Evolutionary conservation across 2,113 vertebrate species (phyloP), one percentile per base, ranked within the genome.

Genomic region (Stegastes partitus): DNA sequence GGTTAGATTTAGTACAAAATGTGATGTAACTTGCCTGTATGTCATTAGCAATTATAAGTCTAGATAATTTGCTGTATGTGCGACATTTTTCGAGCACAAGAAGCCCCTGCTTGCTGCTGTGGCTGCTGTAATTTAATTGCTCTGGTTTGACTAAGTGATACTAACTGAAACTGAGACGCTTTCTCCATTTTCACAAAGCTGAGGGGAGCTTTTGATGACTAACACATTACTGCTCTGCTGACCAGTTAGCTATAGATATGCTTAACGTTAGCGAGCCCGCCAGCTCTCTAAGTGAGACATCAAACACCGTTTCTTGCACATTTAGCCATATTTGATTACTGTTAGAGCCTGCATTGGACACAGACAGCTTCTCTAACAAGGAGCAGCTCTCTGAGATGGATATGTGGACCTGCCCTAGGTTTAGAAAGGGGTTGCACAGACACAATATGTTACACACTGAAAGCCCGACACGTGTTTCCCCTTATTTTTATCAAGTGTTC

Each of bases 261-360:
- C 16, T 79, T 77, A 74, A 82, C 28, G 64, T 77, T 19, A 78
- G 44, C 14, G 58, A 61, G 54, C 26, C 75, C 55, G 68, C 31
- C 12, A 50, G 63, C 34, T 55, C 55, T 68, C 23, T 51, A 51
- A 85, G 55, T 66, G n/a, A 72, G 65, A 81, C 34, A 66, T 87
- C 68, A 77, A 85, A 64, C 28, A 21, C 16, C 1, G 47, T 68
- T 81, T 54, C 22, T 37, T 71, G 77, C 34, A 63, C 22, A 58
- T 83, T 79, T 59, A 62, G 74, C 64, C 49, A 71, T 74, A 82
- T 79, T 72, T 68, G 39, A 76, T 77, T 37, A 51, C 45, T 56
- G 15, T 26, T 16, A 34, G 10, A 70, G 34, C 25, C 18, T 50
- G 26, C 15, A n/a, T 47, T 76, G 6, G 66, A 57, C 23, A 56